Evolutionary conservation across 2,888 invertebrate species (phyloP), one percentile per base, ranked within the genome.

Genomic region (Trypoxylon attenuatum): DNA sequence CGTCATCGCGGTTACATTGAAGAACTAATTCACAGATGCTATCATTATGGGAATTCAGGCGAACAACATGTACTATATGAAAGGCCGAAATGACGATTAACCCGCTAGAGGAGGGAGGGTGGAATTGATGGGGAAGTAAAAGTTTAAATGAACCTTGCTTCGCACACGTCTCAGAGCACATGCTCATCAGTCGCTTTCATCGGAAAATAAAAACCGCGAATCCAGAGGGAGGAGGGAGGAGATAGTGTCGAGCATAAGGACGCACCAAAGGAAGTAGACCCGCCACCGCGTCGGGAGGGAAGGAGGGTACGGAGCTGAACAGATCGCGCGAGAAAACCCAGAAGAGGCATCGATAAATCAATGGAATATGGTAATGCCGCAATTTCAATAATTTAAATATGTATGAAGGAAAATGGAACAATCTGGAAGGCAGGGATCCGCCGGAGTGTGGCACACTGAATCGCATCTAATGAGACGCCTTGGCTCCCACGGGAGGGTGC

Each of bases 371-470:
- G 84, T 84, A 85, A 85, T 85, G 76, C 67, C 61, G 62, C 76
- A 80, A 85, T 85, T 85, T 85, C 83, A 84, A 85, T 85, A 84
- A 85, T 83, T 85, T 85, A 85, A 85, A 85, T 85, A 85, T 85
- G 83, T 84, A 85, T 85, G 84, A 85, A 84, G 83, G 81, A 83
- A 84, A 84, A 84, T 84, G 84, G 83, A 85, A 84, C 83, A 84
- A 84, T 83, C 82, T 79, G 81, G 81, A 78, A 78, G 80, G 79
- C 73, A 80, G 80, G 79, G 81, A 81, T 83, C 77, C 78, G 82
- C 61, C 78, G 75, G 78, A 79, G 77, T 75, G 76, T 79, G 80
- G 78, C 76, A 82, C 79, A 81, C 73, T 84, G 84, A 84, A 84
- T 84, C 80, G 84, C 82, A 81, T 78, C 84, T 84, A 84, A 84